Conservation (phyloP, 2,797 vertebrate species). For the Anniella stebbinsi region DNA sequence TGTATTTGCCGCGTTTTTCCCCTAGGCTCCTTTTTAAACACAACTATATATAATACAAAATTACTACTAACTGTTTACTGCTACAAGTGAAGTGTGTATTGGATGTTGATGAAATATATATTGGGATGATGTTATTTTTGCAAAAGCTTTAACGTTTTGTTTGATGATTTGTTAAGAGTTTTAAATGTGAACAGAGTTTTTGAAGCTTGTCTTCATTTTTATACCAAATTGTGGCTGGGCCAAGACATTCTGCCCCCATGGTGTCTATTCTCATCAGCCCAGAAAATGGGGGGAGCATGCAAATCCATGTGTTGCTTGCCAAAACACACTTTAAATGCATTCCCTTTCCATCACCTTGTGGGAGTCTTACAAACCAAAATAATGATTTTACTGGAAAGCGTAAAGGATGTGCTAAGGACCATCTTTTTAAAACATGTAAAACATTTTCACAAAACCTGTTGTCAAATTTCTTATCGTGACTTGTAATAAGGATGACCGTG, state of each 20-base stretch:
- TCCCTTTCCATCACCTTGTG: not conserved
- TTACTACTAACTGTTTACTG: no score
- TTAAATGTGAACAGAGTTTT: not conserved
- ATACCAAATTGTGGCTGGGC: not conserved
- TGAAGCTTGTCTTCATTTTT: not conserved
- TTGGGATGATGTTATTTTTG: not conserved
- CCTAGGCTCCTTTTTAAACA: not conserved
- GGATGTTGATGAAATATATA: not conserved
- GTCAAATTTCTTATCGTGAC: not conserved
- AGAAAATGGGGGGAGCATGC: no score
- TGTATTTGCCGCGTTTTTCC: not conserved
- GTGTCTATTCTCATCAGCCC: not conserved
- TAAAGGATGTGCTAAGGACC: not conserved
- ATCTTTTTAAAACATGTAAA: not conserved
- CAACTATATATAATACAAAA: not conserved
- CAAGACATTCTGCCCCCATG: not conserved
- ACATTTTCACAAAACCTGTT: not conserved
- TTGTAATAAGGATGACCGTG: not conserved
- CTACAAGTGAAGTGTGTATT: not conserved
- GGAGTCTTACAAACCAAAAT: not conserved
- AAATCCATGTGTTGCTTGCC: not conserved
- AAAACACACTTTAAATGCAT: not conserved
- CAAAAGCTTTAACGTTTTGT: not conserved
- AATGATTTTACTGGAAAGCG: not conserved
- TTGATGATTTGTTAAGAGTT: not conserved